phyloP scores from a whole-genome alignment of 2,797 vertebrate genomes.

The Propithecus deckenii region DNA sequence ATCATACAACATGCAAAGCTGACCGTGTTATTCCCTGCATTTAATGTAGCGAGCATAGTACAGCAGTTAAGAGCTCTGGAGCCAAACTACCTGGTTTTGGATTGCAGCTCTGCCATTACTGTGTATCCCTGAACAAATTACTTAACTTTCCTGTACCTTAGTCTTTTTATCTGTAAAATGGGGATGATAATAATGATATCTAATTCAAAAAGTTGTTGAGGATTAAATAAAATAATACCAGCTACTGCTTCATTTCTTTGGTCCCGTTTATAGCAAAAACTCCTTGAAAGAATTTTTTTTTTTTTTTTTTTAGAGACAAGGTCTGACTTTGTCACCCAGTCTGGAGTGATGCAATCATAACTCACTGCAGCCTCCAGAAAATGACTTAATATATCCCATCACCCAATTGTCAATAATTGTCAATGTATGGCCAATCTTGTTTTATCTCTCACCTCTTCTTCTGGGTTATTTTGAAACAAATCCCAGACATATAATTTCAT shows the following conservation, averaged over 20 bases:
- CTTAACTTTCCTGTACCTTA: not conserved
- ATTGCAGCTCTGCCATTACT: not conserved
- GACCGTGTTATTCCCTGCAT: not conserved
- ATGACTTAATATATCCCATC: not conserved
- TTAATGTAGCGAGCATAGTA: not conserved
- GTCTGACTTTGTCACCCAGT: not conserved
- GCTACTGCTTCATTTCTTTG: not conserved
- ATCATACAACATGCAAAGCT: not conserved
- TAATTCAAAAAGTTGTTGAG: not conserved
- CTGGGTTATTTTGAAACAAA: not conserved
- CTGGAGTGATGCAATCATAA: not conserved
- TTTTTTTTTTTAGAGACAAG: not conserved
- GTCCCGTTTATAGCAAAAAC: not conserved
- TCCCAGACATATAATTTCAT: not conserved
- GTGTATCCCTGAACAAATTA: not conserved
- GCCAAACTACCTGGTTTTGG: not conserved
- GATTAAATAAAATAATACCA: not conserved
- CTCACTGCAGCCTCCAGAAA: not conserved
- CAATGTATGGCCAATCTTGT: not conserved
- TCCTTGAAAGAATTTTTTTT: not conserved
- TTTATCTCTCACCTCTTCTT: not conserved
- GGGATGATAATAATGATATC: not conserved
- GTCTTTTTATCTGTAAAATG: not conserved
- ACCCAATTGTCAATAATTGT: not conserved
- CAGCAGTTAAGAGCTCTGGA: not conserved